These are phyloP conservation scores for Agriopis marginaria DNA, from an alignment of 2,888 invertebrate genomes.

Conservation along the genomic window DNA sequence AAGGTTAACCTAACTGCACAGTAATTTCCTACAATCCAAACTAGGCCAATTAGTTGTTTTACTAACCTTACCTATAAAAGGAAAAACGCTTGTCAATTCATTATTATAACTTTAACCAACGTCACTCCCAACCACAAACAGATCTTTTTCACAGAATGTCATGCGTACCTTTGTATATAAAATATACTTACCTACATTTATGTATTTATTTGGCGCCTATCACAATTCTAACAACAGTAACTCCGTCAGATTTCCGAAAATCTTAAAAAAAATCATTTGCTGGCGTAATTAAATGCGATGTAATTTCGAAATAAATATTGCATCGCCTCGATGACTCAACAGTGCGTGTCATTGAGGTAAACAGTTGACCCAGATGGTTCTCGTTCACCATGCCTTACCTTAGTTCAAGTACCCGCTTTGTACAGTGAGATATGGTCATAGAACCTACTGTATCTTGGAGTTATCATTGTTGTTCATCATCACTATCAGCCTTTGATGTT, in stretches of 20 bases:
- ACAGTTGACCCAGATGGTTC: slow-evolving; percentile 70
- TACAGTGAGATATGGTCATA: not conserved
- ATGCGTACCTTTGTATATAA: not conserved
- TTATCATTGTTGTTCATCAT: not conserved
- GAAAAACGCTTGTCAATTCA: not conserved
- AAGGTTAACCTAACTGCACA: not conserved
- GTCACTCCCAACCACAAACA: slow-evolving; percentile 5
- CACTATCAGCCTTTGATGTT: no score
- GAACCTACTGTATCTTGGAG: not conserved
- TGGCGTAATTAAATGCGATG: slow-evolving; percentile 29
- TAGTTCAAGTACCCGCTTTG: slow-evolving; percentile 29
- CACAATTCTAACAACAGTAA: slow-evolving; percentile 14
- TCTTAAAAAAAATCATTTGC: slow-evolving; percentile 15
- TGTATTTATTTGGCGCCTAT: not conserved
- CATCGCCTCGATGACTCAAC: slow-evolving; percentile 61
- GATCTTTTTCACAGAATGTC: no score
- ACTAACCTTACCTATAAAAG: slow-evolving; percentile 5
- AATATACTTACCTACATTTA: not conserved
- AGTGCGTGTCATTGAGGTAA: slow-evolving; percentile 63
- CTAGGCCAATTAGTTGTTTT: slow-evolving; percentile 5
- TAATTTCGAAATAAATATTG: slow-evolving; percentile 57
- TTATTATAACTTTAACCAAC: not conserved
- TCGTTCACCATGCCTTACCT: slow-evolving; percentile 26
- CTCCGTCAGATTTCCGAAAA: slow-evolving; percentile 32
- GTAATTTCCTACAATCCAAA: slow-evolving; percentile 4